A percentile compares a stretch with the other conserved stretches of the same genome.
These are phyloP conservation scores for Enteromius mattozi DNA, from an alignment of 2,797 vertebrate species.

Conservation along the genomic window DNA sequence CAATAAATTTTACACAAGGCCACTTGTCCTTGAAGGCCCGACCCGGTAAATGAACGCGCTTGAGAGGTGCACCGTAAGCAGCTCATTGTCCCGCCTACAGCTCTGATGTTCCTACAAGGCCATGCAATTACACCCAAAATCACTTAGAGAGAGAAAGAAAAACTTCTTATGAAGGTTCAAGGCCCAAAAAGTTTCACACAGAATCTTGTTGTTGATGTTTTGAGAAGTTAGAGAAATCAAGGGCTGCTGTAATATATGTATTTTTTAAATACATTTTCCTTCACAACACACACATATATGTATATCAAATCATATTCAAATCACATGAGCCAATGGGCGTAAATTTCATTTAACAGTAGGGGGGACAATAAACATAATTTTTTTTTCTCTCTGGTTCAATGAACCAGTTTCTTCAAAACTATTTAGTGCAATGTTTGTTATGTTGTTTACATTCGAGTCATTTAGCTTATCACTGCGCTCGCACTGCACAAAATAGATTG, in stretches of 20 bases:
- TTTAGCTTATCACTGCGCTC: too few species aligned
- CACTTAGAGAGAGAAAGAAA: neutral
- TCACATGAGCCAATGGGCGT: too few species aligned
- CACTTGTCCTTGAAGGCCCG: slow-evolving; percentile 65
- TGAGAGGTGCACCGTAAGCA: slow-evolving; percentile 71
- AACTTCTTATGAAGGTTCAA: neutral
- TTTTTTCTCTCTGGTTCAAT: too few species aligned
- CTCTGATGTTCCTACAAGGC: slow-evolving; percentile 23
- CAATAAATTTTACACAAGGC: slow-evolving; percentile 65
- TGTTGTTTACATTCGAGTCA: too few species aligned
- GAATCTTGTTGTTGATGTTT: neutral
- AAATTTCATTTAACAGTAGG: too few species aligned
- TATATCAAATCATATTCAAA: too few species aligned
- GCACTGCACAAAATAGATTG: too few species aligned
- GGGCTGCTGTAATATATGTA: neutral
- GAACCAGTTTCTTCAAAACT: too few species aligned
- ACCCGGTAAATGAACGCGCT: slow-evolving; percentile 59
- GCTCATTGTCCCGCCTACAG: slow-evolving; percentile 38
- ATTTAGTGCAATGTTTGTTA: too few species aligned
- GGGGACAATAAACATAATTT: too few species aligned
- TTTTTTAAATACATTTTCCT: too few species aligned
- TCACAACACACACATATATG: too few species aligned
- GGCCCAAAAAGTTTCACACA: neutral
- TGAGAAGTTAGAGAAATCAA: slow-evolving; percentile 2
- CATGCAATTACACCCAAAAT: slow-evolving; percentile 14